phyloP scores from a whole-genome alignment of 2,113 vertebrate species.

The Arizona elegans region DNA sequence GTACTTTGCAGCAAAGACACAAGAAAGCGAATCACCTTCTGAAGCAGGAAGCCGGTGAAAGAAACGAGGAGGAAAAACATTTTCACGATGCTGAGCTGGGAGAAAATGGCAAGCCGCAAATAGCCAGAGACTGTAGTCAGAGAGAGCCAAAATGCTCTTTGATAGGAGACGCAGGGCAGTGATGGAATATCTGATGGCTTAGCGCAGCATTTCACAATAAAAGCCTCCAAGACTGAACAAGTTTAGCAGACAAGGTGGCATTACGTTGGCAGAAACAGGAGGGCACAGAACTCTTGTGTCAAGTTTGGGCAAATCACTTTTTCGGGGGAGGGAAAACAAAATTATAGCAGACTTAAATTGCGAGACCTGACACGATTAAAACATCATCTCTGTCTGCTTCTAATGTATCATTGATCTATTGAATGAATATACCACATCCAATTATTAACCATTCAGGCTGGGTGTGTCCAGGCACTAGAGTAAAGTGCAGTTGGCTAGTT shows the following conservation, averaged over 20 bases:
- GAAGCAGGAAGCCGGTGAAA: constrained; percentile 32
- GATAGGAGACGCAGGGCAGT: rapidly evolving
- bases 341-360: not conserved
- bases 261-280: not conserved
- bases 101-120: not conserved
- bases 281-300: too few relatives aligned
- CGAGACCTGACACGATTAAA: not conserved
- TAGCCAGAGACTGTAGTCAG: not conserved
- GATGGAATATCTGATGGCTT: not conserved
- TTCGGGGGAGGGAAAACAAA: not conserved
- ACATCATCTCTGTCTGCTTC: not conserved
- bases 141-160: too few relatives aligned
- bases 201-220: constrained; percentile 59
- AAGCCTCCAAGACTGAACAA: not conserved
- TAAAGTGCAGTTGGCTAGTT: not conserved
- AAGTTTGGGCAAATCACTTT: not conserved
- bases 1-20: constrained; percentile 31
- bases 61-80: constrained; percentile 44
- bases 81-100: not conserved
- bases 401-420: not conserved
- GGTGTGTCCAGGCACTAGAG: not conserved
- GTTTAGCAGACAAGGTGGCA: not conserved
- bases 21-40: constrained; percentile 15
- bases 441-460: not conserved
- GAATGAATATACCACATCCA: not conserved